These are phyloP conservation scores for Apotomis capreana DNA, from an alignment of 2,888 invertebrate species.

Conservation along the genomic window DNA sequence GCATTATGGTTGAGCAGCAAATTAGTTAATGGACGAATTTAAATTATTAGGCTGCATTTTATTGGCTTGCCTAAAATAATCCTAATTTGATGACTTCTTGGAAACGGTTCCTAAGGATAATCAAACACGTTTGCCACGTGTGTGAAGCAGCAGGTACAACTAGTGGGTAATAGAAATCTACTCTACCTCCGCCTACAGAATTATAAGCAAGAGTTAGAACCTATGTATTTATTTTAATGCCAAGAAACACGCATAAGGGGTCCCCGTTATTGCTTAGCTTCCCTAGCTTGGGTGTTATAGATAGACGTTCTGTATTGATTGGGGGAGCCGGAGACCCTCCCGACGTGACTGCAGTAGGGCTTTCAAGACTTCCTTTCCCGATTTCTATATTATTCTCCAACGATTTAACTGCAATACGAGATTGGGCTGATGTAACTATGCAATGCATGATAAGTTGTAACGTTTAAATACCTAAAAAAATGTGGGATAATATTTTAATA, in stretches of 20 bases:
- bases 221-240: constrained; percentile 5
- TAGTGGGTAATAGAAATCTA: neutral
- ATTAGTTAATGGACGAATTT: too few species aligned
- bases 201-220: neutral
- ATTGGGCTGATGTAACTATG: neutral
- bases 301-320: constrained; percentile 36
- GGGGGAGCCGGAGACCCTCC: constrained; percentile 19
- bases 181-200: neutral
- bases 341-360: constrained; percentile 14
- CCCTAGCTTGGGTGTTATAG: constrained; percentile 30
- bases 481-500: constrained; percentile 4
- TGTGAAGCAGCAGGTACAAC: too few species aligned
- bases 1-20: too few species aligned
- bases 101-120: too few species aligned
- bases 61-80: too few species aligned
- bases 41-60: too few species aligned
- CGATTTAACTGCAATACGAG: constrained; percentile 1
- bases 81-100: too few species aligned
- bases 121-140: too few species aligned
- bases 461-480: neutral
- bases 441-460: neutral
- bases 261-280: constrained; percentile 10
- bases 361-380: constrained; percentile 8
- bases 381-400: constrained; percentile 4
- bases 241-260: constrained; percentile 2